These are phyloP conservation scores for Ecliptopera silaceata DNA, from an alignment of 2,888 invertebrate species.

Conservation along the genomic window DNA sequence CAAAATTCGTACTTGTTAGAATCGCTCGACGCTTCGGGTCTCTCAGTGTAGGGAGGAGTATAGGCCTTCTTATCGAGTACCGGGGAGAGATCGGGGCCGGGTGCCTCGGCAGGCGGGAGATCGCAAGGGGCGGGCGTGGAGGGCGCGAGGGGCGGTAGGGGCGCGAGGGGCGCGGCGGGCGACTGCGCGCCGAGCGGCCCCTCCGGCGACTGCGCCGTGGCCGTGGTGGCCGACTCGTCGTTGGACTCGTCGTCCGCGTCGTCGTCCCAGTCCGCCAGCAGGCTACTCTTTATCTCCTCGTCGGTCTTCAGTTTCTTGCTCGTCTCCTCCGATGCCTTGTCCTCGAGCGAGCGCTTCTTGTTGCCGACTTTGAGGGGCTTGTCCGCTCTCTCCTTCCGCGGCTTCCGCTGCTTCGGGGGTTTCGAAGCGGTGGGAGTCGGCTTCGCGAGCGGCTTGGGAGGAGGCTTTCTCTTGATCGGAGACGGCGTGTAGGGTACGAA, in stretches of 20 bases:
- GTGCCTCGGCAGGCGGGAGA: constrained; percentile 47
- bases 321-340: constrained; percentile 51
- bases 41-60: constrained; percentile 50
- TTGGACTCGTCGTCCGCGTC: constrained; percentile 75
- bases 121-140: constrained; percentile 61
- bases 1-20: constrained; percentile 93
- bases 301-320: constrained; percentile 81
- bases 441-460: constrained; percentile 48
- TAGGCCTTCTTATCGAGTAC: constrained; percentile 53
- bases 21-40: constrained; percentile 75
- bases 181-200: constrained; percentile 64
- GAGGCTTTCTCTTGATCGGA: constrained; percentile 63
- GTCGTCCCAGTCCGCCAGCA: constrained; percentile 91
- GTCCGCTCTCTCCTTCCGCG: constrained; percentile 62
- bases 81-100: constrained; percentile 50
- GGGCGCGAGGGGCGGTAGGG: constrained; percentile 42
- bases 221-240: constrained; percentile 44
- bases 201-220: constrained; percentile 62
- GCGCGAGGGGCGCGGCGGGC: constrained; percentile 61
- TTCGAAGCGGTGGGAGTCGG: constrained; percentile 52
- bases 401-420: constrained; percentile 58
- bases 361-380: constrained; percentile 64
- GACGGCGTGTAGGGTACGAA: constrained; percentile 73
- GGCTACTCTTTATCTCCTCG: constrained; percentile 86
- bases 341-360: constrained; percentile 69